Evolutionary conservation across 2,113 vertebrate genomes (phyloP), one percentile per base, ranked within the genome.

Genomic region (Penelope pileata): DNA sequence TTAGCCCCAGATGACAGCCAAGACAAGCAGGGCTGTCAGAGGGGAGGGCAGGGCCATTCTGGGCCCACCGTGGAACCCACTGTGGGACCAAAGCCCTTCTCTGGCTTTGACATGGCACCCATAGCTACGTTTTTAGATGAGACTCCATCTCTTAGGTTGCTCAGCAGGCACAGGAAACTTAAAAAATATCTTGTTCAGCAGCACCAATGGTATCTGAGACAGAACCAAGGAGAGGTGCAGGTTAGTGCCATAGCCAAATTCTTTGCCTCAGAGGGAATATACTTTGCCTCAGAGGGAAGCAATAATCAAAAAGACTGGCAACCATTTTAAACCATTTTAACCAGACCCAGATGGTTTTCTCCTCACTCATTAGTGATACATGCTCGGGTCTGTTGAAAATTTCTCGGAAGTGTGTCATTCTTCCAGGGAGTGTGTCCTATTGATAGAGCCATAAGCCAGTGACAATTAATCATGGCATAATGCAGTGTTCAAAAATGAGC

Each of bases 391-490:
- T 79, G 48, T 4, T 70, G 17, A 67, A 48, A 22, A 43, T 89
- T 96, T 95, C 91, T 91, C 2, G 0, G 93, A 93, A 91, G 56
- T 53, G 18, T 94, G 88, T 93, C 88, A 30, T 63, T 70, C 79
- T 94, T 91, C 63, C 75, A 86, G 75, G 75, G 54, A 94, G 11
- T 0, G 0, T 81, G 73, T 92, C 60, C 69, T 87, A 16, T 64
- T 87, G 86, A 89, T 84, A 84, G 66, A 94, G 27, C 43, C 81
- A 76, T 70, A 87, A 94, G 66, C 66, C 70, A 73, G 51, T 92
- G 89, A 77, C 91, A 94, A 68, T 93, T 91, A 76, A 93, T 87
- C 51, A 69, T 74, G 56, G 86, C 42, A 64, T 81, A 89, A 88
- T 69, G 43, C n/a, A 84, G 56, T 23, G 36, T 21, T 91, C 86